Conservation (phyloP, 2,113 vertebrate species). For the Sapayoa aenigma region DNA sequence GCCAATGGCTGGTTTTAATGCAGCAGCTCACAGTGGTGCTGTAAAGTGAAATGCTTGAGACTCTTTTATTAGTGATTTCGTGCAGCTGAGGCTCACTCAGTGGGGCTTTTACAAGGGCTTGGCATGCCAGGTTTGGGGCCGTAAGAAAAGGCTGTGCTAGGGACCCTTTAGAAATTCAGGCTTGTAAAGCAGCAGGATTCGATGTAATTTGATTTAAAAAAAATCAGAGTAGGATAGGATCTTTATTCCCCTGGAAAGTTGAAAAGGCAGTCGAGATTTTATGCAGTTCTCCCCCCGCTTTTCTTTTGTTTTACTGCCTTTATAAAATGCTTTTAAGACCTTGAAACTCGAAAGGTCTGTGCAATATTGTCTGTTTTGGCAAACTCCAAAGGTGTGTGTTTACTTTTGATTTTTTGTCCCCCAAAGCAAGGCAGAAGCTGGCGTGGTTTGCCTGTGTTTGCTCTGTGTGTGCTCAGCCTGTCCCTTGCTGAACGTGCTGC, state of each 20-base stretch:
- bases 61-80: constrained; percentile 75
- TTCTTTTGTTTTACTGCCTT: not conserved
- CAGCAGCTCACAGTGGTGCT: constrained; percentile 66
- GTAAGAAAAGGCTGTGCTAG: constrained; percentile 55
- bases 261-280: constrained; percentile 12
- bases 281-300: not conserved
- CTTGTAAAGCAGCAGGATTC: constrained; percentile 63
- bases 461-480: not conserved
- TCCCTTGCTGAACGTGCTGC: not conserved
- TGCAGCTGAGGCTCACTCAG: constrained; percentile 79
- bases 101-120: constrained; percentile 68
- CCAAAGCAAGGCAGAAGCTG: not conserved
- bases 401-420: not conserved
- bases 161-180: constrained; percentile 59
- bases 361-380: constrained; percentile 22
- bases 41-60: constrained; percentile 75
- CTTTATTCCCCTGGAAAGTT: constrained; percentile 54
- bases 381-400: not conserved
- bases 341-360: constrained; percentile 4
- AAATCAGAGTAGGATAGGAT: constrained; percentile 49
- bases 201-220: constrained; percentile 61
- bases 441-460: not conserved
- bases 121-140: constrained; percentile 58
- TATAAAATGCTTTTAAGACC: constrained; percentile 46
- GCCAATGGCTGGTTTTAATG: constrained; percentile 67